Percentiles rank a stretch among this genome's conserved stretches.
Evolutionary conservation across 2,797 vertebrate species (phyloP).

Genomic region (Intellagama lesueurii): DNA sequence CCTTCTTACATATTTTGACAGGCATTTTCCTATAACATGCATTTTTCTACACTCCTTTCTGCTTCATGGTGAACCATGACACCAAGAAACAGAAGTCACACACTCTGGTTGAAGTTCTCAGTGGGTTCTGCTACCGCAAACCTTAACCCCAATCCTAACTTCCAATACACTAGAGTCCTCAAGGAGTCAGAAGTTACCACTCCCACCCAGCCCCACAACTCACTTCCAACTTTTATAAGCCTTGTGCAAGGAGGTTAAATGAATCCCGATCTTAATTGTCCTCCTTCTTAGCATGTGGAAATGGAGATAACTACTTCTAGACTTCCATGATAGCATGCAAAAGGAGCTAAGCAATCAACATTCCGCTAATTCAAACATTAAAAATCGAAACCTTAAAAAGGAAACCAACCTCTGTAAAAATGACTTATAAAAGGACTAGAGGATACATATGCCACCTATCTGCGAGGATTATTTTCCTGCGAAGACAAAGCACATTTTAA

Average conservation of each 20-base stretch:
- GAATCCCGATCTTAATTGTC: background rate
- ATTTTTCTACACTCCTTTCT: too few species aligned
- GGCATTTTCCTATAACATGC: too few species aligned
- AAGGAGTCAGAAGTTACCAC: background rate
- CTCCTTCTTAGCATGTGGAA: background rate
- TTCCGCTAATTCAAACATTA: slow-evolving; percentile 26
- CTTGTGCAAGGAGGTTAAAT: background rate
- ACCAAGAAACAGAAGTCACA: too few species aligned
- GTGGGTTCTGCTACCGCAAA: too few species aligned
- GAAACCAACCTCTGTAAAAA: slow-evolving; percentile 16
- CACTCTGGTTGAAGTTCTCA: too few species aligned
- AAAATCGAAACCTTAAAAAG: slow-evolving; percentile 23
- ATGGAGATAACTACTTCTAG: background rate
- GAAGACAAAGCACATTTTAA: slow-evolving; percentile 23
- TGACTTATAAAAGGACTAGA: background rate
- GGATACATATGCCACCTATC: slow-evolving; percentile 13
- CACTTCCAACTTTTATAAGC: background rate
- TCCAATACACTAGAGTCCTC: background rate
- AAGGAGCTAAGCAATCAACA: slow-evolving; percentile 19
- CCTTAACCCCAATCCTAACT: too few species aligned
- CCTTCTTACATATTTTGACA: too few species aligned
- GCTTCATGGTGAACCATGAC: too few species aligned
- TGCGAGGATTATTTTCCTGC: background rate
- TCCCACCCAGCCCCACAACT: background rate
- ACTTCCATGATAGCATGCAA: background rate